A percentile compares a stretch with the other conserved stretches of the same genome.
Conservation (phyloP, 2,797 vertebrate genomes). For the Scleropages formosus region DNA sequence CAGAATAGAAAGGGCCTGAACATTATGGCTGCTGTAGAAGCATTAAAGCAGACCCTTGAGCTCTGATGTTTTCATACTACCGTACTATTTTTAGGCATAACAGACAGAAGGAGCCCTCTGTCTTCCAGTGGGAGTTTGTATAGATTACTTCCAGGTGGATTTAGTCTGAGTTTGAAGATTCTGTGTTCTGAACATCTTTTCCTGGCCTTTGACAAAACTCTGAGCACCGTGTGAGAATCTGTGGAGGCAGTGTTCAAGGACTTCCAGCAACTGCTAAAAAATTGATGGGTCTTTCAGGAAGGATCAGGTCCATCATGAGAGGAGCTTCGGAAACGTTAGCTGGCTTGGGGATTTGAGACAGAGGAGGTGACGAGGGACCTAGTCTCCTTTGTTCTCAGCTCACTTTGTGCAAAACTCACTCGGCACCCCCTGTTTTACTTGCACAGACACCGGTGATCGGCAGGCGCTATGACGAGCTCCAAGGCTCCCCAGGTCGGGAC, state of each 20-base stretch:
- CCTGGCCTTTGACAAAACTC: too few species aligned
- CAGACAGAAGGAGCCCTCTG: conserved; percentile 10
- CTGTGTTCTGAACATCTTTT: conserved; percentile 13
- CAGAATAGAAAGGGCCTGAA: conserved; percentile 39
- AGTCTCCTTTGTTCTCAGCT: neutral
- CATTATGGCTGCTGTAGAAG: conserved; percentile 44
- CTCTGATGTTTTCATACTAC: conserved; percentile 34
- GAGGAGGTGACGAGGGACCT: too few species aligned
- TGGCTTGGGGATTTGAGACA: too few species aligned
- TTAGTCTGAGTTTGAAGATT: conserved; percentile 26
- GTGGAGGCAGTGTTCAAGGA: conserved; percentile 1
- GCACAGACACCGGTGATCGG: conserved; percentile 90
- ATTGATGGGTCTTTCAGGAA: neutral
- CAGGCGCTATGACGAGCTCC: conserved; percentile 87
- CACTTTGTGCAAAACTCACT: neutral
- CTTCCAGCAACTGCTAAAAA: conserved; percentile 25
- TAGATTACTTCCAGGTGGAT: conserved; percentile 33
- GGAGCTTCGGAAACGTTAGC: conserved; percentile 19
- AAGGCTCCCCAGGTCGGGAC: conserved; percentile 81
- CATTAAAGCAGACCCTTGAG: conserved; percentile 34
- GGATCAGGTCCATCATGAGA: conserved; percentile 25
- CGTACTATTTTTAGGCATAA: conserved; percentile 39
- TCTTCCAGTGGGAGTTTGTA: conserved; percentile 22
- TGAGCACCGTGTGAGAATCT: conserved; percentile 22
- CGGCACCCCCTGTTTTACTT: neutral